These are phyloP conservation scores for Bubo blakistoni DNA, from an alignment of 2,113 vertebrate species.

Conservation along the genomic window DNA sequence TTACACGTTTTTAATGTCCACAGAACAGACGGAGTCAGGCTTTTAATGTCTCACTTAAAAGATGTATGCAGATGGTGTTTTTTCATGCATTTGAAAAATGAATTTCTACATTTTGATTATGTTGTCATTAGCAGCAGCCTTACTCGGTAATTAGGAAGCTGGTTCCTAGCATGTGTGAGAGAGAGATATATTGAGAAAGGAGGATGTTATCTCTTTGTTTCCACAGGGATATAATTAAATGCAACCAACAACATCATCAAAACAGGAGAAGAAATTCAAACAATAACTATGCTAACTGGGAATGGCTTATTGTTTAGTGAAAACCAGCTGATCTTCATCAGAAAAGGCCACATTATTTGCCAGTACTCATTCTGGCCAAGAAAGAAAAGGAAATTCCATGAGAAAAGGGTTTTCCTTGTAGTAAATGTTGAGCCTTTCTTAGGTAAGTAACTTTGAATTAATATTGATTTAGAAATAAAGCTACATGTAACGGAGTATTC, in stretches of 20 bases:
- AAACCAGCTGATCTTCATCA: slow-evolving; percentile 24
- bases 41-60: slow-evolving; percentile 65
- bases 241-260: slow-evolving; percentile 38
- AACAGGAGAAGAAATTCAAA: slow-evolving; percentile 50
- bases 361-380: not conserved
- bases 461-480: not conserved
- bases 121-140: slow-evolving; percentile 66
- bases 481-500: not conserved
- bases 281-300: slow-evolving; percentile 32
- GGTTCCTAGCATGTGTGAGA: slow-evolving; percentile 27
- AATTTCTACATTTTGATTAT: slow-evolving; percentile 67
- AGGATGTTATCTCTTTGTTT: slow-evolving; percentile 58
- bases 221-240: slow-evolving; percentile 57
- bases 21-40: slow-evolving; percentile 56
- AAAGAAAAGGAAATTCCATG: not conserved
- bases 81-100: slow-evolving; percentile 66
- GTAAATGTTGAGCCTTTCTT: not conserved
- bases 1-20: slow-evolving; percentile 64
- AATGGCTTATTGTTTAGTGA: slow-evolving; percentile 37
- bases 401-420: not conserved
- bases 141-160: slow-evolving; percentile 56
- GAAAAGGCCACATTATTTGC: not conserved
- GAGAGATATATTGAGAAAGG: slow-evolving; percentile 40
- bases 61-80: slow-evolving; percentile 66
- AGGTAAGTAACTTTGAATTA: not conserved